phyloP scores from a whole-genome alignment of 2,113 vertebrate species.

The Narcine bancroftii region DNA sequence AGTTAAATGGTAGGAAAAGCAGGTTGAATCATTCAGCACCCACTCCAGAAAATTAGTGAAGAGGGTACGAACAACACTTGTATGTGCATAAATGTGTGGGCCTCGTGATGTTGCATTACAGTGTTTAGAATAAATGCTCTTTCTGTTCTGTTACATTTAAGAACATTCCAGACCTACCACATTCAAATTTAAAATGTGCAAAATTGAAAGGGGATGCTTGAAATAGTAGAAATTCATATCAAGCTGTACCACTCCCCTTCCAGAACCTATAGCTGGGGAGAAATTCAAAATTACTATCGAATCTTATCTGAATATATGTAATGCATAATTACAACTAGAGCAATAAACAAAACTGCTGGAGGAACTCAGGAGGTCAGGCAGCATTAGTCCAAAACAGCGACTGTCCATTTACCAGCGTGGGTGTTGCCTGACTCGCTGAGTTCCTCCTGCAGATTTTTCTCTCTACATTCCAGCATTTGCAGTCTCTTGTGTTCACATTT shows the following conservation, averaged over 20 bases:
- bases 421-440: too few relatives aligned
- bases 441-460: too few relatives aligned
- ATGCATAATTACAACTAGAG: too few relatives aligned
- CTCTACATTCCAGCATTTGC: too few relatives aligned
- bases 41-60: slow-evolving; percentile 43
- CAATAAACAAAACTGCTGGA: too few relatives aligned
- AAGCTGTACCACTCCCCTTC: neutral
- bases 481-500: too few relatives aligned
- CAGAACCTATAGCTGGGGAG: neutral
- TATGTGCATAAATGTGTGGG: slow-evolving; percentile 32
- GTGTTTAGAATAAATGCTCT: slow-evolving; percentile 20
- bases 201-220: neutral
- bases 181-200: slow-evolving; percentile 18
- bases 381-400: too few relatives aligned
- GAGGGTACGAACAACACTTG: slow-evolving; percentile 39
- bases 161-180: neutral
- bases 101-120: slow-evolving; percentile 20
- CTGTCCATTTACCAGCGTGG: too few relatives aligned
- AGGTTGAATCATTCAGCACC: neutral
- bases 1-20: neutral
- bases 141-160: slow-evolving; percentile 3
- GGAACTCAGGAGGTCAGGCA: too few relatives aligned
- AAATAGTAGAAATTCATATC: slow-evolving; percentile 26
- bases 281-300: neutral
- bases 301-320: neutral